Base-by-base conservation (phyloP, 2,888 invertebrate genomes). In the Parascotia fuliginaria region DNA sequence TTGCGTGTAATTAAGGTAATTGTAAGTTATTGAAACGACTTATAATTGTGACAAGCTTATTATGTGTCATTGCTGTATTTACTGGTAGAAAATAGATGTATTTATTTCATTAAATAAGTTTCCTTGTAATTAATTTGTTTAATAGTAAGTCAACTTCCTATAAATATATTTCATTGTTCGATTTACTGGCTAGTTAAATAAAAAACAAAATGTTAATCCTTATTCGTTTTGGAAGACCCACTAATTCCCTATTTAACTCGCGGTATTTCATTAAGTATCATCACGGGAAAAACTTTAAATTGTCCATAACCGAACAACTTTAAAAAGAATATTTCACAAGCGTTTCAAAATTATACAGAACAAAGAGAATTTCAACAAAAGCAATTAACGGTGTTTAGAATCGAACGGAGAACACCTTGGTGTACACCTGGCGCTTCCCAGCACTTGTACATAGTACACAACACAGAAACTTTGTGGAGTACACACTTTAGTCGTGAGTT, bases 391-490 rank as follows among this genome's bases (percentile, higher is more conserved):
- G 57, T 58, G 68, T 64, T 65, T 48, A 54, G 60, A 50, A 66
- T 66, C 68, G 66, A 66, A 66, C 66, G 68, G 68, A 61, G 66
- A 66, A 66, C 66, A 60, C 65, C 67, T 65, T 44, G 48, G 50
- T 12, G 15, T 40, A 28, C 66, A 66, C 65, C 68, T 65, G 68
- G 48, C 58, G 58, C 41, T 67, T 66, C 66, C 46, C 66, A 58
- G 62, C 51, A 60, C 49, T 55, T 56, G 46, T 49, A 49, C 44
- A 45, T 7, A 51, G 55, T 51, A 54, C 54, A 58, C 50, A 50
- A 48, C 59, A 62, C 64, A 53, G 55, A 60, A 66, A 68, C 55
- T 66, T 68, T 67, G 38, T 51, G 13, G 19, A 44, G 53, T 57
- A 63, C 63, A 52, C 44, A 44, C 14, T 51, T 39, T 48, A 48